Conservation (phyloP, 1,140 invertebrate species). For the Glossosoma conforme region DNA sequence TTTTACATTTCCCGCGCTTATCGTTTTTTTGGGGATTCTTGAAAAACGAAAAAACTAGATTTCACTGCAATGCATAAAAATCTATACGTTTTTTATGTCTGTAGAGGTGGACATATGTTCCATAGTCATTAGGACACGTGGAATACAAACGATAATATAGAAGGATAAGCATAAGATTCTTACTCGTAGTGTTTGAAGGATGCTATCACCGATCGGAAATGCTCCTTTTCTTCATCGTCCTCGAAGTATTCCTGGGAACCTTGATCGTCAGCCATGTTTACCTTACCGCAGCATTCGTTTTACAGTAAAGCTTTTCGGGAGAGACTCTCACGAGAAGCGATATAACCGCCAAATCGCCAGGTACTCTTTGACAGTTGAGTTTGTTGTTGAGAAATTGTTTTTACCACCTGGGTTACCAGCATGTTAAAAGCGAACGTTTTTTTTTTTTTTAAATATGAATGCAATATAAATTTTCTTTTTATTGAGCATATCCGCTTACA, state of each 20-base stretch:
- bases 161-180: conserved; percentile 34
- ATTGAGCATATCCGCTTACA: no score
- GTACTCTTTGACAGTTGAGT: no score
- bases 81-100: conserved; percentile 17
- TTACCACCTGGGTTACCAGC: no score
- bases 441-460: no score
- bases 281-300: no score
- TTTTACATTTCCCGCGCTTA: not conserved
- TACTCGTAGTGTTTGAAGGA: conserved; percentile 80
- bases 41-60: conserved; percentile 26
- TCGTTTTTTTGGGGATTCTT: not conserved
- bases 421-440: no score
- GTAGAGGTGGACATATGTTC: conserved; percentile 32
- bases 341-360: no score
- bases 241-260: conserved; percentile 39
- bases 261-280: no score
- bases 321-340: no score
- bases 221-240: conserved; percentile 65
- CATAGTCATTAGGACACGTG: conserved; percentile 16
- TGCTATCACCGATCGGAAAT: conserved; percentile 72
- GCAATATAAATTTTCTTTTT: no score
- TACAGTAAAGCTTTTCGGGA: no score
- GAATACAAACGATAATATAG: conserved; percentile 23
- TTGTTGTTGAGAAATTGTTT: no score
- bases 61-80: conserved; percentile 32